Evolutionary conservation across 2,113 vertebrate species (phyloP).

Genomic region (Arenaria interpres): DNA sequence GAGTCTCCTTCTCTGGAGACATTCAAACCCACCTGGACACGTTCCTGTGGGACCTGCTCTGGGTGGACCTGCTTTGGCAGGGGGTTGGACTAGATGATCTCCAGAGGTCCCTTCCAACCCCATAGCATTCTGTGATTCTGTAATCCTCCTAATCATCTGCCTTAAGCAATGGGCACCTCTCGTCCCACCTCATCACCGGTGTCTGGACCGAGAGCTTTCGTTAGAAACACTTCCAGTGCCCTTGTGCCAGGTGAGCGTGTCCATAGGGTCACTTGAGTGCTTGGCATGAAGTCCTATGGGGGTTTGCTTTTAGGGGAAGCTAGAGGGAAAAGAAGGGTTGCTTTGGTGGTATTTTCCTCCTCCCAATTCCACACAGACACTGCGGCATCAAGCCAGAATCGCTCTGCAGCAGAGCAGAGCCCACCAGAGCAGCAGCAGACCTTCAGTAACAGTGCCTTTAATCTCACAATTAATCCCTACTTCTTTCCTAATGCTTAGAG

Average conservation of each 20-base stretch:
- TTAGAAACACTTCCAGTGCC: not conserved
- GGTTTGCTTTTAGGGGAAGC: fast-evolving
- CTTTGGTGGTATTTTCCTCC: not conserved
- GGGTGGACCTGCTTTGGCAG: no score
- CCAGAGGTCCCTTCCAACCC: no score
- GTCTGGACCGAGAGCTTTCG: not conserved
- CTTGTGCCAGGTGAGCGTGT: fast-evolving
- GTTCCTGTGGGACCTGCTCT: no score
- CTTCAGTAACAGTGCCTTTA: not conserved
- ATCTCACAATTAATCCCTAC: not conserved
- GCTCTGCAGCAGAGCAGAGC: fast-evolving
- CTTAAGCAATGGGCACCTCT: not conserved
- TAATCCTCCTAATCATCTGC: not conserved
- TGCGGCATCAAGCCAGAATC: not conserved
- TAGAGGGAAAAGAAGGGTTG: not conserved
- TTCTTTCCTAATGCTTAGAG: not conserved
- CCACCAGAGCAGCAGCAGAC: not conserved
- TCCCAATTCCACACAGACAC: fast-evolving
- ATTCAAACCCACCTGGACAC: no score
- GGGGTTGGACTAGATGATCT: no score
- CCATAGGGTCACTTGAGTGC: not conserved
- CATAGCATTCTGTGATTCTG: no score
- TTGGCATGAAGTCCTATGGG: not conserved
- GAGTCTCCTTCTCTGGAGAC: no score
- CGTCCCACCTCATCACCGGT: not conserved